Evolutionary conservation across 2,888 invertebrate genomes (phyloP), one percentile per base, ranked within the genome.

Genomic region (Drosophila neotestacea): DNA sequence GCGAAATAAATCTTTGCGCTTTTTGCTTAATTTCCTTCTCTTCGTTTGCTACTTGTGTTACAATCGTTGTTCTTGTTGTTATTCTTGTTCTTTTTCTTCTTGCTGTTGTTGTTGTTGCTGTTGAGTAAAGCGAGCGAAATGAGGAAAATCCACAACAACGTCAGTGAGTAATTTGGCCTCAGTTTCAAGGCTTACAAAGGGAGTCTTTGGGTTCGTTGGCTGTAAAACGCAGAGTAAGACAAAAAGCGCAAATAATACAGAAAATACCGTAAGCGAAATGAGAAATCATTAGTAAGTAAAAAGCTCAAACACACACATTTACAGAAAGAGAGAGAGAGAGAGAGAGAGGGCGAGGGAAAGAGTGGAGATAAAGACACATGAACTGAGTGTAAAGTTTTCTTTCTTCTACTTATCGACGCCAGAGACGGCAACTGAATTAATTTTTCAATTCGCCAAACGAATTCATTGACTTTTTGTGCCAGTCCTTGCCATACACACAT

Each of bases 361-460:
- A 41, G 44, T 34, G 9, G 42, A 75, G 88, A 69, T 88, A 75
- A 88, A 88, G 88, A 88, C 73, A 88, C 81, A 85, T 74, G 77
- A 82, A 79, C 68, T 70, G 71, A 72, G 69, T 65, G 79, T 72
- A 89, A 89, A 85, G 82, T 88, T 85, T 88, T 79, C 81, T 75
- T 82, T 77, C 66, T 79, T 82, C 68, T 76, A 79, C 89, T 85
- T 88, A 88, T 87, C 89, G 83, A 84, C 75, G 80, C 85, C 79
- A 81, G 79, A 71, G 71, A 90, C 80, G 82, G 77, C 85, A 89
- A 88, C 84, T 88, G 90, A 90, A 89, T 90, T 89, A 90, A 90
- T 90, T 90, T 89, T 90, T 89, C 90, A 89, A 90, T 89, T 90
- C 88, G 79, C 88, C 87, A 81, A 89, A 87, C 82, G 90, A 90